These are phyloP conservation scores for Chorisops tibialis DNA, from an alignment of 2,888 invertebrate species.

Conservation along the genomic window DNA sequence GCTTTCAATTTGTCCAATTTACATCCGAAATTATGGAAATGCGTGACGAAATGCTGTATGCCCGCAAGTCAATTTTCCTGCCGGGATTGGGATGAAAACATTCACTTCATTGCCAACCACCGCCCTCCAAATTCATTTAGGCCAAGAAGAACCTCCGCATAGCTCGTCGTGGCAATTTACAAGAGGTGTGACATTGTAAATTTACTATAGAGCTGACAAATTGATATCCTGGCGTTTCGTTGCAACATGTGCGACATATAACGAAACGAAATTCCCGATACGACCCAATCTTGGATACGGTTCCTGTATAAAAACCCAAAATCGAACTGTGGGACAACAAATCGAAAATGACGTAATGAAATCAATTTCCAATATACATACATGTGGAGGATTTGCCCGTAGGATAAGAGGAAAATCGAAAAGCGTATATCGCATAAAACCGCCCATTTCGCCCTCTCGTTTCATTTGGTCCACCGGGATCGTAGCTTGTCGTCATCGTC, in stretches of 20 bases:
- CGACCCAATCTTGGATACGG: conserved; percentile 1
- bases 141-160: neutral
- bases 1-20: conserved; percentile 34
- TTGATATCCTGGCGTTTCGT: neutral
- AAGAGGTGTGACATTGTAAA: conserved; percentile 7
- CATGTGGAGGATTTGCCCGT: conserved; percentile 21
- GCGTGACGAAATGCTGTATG: conserved; percentile 2
- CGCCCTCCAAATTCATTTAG: too few relatives aligned
- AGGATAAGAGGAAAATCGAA: conserved; percentile 30
- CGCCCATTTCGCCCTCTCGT: conserved; percentile 1
- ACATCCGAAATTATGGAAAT: conserved; percentile 34
- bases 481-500: conserved; percentile 17
- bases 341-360: conserved; percentile 32
- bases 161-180: neutral
- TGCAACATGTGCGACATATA: neutral
- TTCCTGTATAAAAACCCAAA: neutral
- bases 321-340: neutral
- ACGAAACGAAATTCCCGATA: conserved; percentile 15
- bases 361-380: conserved; percentile 33
- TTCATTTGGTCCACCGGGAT: conserved; percentile 16
- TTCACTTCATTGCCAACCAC: neutral
- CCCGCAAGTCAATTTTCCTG: neutral
- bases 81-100: neutral
- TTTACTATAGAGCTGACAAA: conserved; percentile 14
- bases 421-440: conserved; percentile 6